A percentile compares a stretch with the other conserved stretches of the same genome.
phyloP scores from a whole-genome alignment of 2,113 vertebrate genomes.

The Circaetus cinerascens region DNA sequence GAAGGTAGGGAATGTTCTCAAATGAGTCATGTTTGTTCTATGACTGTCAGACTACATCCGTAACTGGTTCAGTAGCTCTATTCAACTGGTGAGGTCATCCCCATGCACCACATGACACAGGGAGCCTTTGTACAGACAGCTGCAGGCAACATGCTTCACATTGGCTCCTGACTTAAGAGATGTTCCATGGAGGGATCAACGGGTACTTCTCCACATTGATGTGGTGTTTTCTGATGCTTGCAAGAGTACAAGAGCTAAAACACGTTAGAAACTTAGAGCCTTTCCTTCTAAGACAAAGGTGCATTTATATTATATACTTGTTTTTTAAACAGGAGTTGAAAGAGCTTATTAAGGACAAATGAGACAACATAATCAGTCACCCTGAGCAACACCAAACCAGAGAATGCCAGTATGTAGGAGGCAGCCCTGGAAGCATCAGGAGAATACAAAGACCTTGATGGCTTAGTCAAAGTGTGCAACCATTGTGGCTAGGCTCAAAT shows the following conservation, averaged over 20 bases:
- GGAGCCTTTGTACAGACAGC: constrained; percentile 15
- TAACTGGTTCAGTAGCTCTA: constrained; percentile 40
- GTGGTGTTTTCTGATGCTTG: neutral
- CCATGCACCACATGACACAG: neutral
- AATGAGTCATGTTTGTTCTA: constrained; percentile 48
- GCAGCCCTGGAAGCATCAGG: neutral
- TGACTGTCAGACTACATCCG: constrained; percentile 15
- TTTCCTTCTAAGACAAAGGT: neutral
- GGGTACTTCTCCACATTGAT: neutral
- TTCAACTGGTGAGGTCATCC: constrained; percentile 14
- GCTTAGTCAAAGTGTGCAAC: neutral
- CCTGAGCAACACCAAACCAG: neutral
- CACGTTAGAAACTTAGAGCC: neutral
- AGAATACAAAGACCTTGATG: neutral
- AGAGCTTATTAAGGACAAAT: neutral
- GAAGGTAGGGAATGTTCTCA: constrained; percentile 45
- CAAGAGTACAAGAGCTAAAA: neutral
- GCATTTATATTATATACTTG: neutral
- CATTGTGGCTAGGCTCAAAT: neutral
- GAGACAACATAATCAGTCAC: neutral
- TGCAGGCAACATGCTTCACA: neutral
- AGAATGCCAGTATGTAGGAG: neutral
- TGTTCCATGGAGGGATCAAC: neutral
- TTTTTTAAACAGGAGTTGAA: neutral
- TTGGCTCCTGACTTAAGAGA: neutral